phyloP scores from a whole-genome alignment of 1,140 invertebrate genomes.

The Sycophaga agraensis region DNA sequence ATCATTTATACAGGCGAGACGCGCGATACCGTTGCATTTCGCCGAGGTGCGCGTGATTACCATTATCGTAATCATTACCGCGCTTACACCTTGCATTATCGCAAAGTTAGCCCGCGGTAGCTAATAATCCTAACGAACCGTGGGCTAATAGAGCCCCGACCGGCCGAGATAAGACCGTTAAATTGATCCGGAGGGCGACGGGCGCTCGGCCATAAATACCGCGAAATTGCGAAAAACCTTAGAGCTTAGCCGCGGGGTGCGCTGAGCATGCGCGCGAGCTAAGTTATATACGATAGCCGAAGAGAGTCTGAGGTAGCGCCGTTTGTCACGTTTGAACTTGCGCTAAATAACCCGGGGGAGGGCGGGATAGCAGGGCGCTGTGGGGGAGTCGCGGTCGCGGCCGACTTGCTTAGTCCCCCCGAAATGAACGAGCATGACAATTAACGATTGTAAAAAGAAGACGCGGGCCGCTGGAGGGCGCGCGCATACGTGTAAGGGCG shows the following conservation, averaged over 20 bases:
- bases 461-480: neutral
- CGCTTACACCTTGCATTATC: no score
- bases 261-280: neutral
- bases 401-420: constrained; percentile 27
- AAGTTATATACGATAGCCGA: constrained; percentile 7
- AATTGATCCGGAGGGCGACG: no score
- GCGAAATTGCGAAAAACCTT: neutral
- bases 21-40: no score
- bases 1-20: no score
- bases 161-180: no score
- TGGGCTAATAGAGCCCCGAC: no score
- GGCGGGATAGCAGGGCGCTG: no score
- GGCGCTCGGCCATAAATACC: no score
- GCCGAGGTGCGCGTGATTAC: no score
- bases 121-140: no score
- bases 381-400: neutral
- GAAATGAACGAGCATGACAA: constrained; percentile 47
- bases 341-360: constrained; percentile 45
- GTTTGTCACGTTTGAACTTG: constrained; percentile 27
- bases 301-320: constrained; percentile 11
- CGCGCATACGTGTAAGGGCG: neutral
- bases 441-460: constrained; percentile 53
- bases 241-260: neutral
- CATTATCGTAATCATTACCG: no score
- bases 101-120: no score